Evolutionary conservation across 53 echinoderm and acorn worm genomes (phyloP).

Genomic region (Holothuria scabra): DNA sequence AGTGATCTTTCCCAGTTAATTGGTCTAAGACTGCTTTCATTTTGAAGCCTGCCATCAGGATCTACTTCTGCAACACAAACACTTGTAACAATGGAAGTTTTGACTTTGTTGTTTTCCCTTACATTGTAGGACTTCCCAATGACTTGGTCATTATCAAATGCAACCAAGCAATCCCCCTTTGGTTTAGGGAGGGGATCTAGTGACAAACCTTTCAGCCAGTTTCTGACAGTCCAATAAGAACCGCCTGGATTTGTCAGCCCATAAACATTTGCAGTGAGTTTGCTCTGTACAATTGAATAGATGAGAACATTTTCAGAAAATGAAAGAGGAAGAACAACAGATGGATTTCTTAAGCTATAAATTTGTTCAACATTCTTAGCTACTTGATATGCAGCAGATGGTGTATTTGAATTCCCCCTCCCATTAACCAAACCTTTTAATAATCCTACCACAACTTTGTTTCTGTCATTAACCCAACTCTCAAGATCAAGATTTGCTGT

Average conservation of each 20-base stretch:
- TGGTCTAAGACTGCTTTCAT: background rate
- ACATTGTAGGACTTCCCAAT: conserved; percentile 43
- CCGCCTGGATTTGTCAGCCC: conserved; percentile 11
- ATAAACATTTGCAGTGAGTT: background rate
- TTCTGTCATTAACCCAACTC: background rate
- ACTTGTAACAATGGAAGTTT: conserved; percentile 9
- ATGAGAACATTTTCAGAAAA: conserved; percentile 11
- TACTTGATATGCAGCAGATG: conserved; percentile 3
- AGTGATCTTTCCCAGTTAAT: background rate
- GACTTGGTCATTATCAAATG: no score
- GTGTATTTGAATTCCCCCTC: background rate
- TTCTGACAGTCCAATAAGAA: background rate
- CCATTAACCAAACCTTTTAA: background rate
- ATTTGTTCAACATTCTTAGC: conserved; percentile 17
- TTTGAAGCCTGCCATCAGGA: no score
- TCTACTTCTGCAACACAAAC: no score
- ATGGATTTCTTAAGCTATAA: no score
- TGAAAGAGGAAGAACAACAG: no score
- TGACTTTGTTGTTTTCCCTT: conserved; percentile 18
- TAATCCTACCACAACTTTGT: no score
- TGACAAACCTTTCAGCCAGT: background rate
- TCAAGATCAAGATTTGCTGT: no score
- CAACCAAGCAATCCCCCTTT: background rate
- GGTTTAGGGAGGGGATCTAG: conserved; percentile 5
- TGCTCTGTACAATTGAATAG: conserved; percentile 4